These are phyloP conservation scores for Drosophila nigromelanica DNA, from an alignment of 1,140 invertebrate species.

Conservation along the genomic window DNA sequence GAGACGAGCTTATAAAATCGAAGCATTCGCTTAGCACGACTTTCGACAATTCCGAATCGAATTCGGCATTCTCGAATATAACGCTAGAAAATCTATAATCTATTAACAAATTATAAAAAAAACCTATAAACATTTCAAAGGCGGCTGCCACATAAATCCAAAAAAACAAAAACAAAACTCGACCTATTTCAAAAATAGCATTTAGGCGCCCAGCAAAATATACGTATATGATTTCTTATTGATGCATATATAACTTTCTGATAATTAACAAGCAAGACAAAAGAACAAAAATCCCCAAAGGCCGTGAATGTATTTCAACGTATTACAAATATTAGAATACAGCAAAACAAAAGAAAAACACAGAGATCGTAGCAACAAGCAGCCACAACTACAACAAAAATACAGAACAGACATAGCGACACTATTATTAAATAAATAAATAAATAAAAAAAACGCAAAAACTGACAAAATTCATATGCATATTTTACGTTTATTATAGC, in stretches of 20 bases:
- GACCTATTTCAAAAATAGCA: slow-evolving; percentile 55
- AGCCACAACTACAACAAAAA: slow-evolving; percentile 50
- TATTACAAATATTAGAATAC: slow-evolving; percentile 65
- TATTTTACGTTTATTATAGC: slow-evolving; percentile 10
- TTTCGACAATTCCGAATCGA: slow-evolving; percentile 59
- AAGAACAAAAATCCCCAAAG: slow-evolving; percentile 41
- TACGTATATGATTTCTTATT: slow-evolving; percentile 51
- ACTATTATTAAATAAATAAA: slow-evolving; percentile 79
- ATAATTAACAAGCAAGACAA: slow-evolving; percentile 41
- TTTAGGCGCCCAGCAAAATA: slow-evolving; percentile 39
- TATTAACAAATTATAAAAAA: slow-evolving; percentile 23
- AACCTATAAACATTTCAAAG: slow-evolving; percentile 33
- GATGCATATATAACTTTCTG: slow-evolving; percentile 52
- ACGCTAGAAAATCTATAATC: slow-evolving; percentile 40
- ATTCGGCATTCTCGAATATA: slow-evolving; percentile 57
- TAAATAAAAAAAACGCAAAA: slow-evolving; percentile 48
- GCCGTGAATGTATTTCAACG: slow-evolving; percentile 69
- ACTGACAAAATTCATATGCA: slow-evolving; percentile 40
- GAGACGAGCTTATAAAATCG: slow-evolving; percentile 61
- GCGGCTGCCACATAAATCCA: slow-evolving; percentile 30
- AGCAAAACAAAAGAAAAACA: slow-evolving; percentile 27
- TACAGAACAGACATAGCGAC: slow-evolving; percentile 78
- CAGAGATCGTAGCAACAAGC: slow-evolving; percentile 50
- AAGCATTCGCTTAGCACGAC: slow-evolving; percentile 66
- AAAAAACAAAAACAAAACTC: slow-evolving; percentile 19